These are phyloP conservation scores for Torymus tubicola DNA, from an alignment of 2,888 invertebrate species.

Conservation along the genomic window DNA sequence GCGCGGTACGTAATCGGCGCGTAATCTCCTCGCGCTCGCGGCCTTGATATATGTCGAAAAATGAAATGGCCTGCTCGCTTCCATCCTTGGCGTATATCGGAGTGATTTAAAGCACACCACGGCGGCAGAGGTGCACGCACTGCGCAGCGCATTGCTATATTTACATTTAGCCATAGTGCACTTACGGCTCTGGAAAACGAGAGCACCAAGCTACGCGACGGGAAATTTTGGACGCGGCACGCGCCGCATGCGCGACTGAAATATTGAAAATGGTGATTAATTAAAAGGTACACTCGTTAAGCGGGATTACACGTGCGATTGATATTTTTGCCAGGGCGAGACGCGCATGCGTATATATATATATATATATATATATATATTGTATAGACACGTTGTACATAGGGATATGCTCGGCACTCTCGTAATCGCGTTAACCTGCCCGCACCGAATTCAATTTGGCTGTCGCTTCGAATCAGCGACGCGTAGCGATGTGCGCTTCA, in stretches of 20 bases:
- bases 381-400: background rate
- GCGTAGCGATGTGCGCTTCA: background rate
- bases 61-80: too few relatives aligned
- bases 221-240: too few relatives aligned
- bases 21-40: background rate
- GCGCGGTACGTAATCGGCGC: too few relatives aligned
- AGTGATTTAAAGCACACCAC: too few relatives aligned
- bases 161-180: too few relatives aligned
- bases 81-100: too few relatives aligned
- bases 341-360: background rate
- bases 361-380: background rate
- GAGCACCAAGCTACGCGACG: too few relatives aligned
- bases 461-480: slow-evolving; percentile 61
- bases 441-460: slow-evolving; percentile 71
- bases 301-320: slow-evolving; percentile 71
- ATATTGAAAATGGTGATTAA: slow-evolving; percentile 70
- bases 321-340: slow-evolving; percentile 65
- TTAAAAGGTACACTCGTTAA: slow-evolving; percentile 72
- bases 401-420: slow-evolving; percentile 51
- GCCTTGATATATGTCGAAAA: background rate
- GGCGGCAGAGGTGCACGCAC: too few relatives aligned
- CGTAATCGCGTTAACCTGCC: slow-evolving; percentile 70
- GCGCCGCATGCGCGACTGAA: slow-evolving; percentile 57
- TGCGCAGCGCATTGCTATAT: too few relatives aligned
- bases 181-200: too few relatives aligned